These are phyloP conservation scores for Gisinianus flammeolus DNA, from an alignment of 2,888 invertebrate genomes.

Conservation along the genomic window DNA sequence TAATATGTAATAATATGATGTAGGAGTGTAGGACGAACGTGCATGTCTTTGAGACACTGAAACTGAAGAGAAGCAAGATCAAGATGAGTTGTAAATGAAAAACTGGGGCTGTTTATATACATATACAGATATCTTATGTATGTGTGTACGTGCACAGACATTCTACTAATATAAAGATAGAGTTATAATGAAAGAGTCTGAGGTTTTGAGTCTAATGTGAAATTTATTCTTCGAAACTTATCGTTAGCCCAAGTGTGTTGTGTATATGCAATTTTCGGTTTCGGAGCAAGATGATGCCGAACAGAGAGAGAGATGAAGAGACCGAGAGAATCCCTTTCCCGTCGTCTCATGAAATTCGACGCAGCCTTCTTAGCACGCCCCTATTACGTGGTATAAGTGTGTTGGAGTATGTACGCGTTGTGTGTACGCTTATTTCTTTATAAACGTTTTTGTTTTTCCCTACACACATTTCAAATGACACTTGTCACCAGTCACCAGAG, in stretches of 20 bases:
- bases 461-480: constrained; percentile 21
- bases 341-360: constrained; percentile 23
- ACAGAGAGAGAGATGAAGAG: not conserved
- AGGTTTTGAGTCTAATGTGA: not conserved
- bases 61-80: not conserved
- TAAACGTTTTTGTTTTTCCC: constrained; percentile 9
- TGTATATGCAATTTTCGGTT: constrained; percentile 32
- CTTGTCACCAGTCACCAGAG: constrained; percentile 22
- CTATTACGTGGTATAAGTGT: constrained; percentile 9
- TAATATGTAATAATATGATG: too few species aligned
- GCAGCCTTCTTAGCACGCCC: constrained; percentile 32
- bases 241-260: not conserved
- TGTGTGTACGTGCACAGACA: too few species aligned
- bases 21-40: not conserved
- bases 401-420: not conserved
- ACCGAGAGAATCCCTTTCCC: not conserved
- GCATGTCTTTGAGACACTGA: not conserved
- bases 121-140: not conserved
- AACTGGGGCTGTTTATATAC: not conserved
- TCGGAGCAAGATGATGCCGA: constrained; percentile 6
- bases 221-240: not conserved
- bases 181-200: not conserved
- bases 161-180: too few species aligned
- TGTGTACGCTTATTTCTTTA: not conserved
- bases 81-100: not conserved